Conservation (phyloP, 2,113 vertebrate genomes). For the Leucosticte australis region DNA sequence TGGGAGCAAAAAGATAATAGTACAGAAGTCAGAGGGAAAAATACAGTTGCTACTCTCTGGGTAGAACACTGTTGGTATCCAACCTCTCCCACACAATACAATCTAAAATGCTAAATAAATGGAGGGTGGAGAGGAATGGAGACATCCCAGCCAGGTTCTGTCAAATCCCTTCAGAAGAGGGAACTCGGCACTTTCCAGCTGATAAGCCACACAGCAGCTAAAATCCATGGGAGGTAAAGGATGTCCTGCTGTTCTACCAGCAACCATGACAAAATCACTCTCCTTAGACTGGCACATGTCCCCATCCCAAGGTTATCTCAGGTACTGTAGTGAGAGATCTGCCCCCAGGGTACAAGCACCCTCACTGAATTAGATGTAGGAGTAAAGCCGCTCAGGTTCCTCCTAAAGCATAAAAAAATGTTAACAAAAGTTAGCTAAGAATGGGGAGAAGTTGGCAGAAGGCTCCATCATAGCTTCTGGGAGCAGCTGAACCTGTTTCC, state of each 20-base stretch:
- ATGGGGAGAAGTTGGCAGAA: background rate
- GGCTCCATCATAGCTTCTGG: background rate
- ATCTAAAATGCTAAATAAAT: background rate
- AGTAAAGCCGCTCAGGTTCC: background rate
- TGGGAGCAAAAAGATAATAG: background rate
- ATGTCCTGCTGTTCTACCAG: background rate
- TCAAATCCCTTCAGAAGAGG: background rate
- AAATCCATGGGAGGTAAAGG: background rate
- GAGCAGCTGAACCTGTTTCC: background rate
- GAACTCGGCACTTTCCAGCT: background rate
- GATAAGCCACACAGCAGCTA: background rate
- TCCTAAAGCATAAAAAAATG: background rate
- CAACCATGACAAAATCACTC: background rate
- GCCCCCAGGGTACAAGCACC: rapidly evolving
- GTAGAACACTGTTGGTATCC: background rate
- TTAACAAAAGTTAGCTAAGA: background rate
- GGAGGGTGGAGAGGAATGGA: rapidly evolving
- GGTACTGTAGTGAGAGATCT: background rate
- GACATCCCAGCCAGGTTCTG: background rate
- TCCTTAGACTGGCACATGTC: background rate
- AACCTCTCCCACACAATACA: background rate
- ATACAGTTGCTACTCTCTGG: background rate
- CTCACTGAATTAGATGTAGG: background rate
- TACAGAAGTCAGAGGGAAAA: background rate
- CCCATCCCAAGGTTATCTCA: background rate